Evolutionary conservation across 2,113 vertebrate genomes (phyloP), one percentile per base, ranked within the genome.

Genomic region (Gavia stellata): DNA sequence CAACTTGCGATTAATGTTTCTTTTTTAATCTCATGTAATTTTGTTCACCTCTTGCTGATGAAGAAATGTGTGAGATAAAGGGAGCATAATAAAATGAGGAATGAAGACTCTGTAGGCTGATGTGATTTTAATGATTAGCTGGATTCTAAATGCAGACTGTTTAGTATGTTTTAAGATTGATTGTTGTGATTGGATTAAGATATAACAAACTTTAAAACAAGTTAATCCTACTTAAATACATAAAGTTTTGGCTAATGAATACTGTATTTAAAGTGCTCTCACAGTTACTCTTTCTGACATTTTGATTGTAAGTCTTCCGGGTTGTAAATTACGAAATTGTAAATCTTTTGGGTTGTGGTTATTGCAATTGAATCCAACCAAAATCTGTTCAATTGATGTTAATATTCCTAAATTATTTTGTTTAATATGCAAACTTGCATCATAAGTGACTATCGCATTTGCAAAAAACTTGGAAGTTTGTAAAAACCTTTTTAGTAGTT

Each of bases 61-160:
- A 61, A 72, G 24, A 78, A 84, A 58, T 16, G 3, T 26, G 25
- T 68, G 16, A 78, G 12, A 49, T 65, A 36, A 8, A 33, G 36
- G 40, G 16, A 83, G 17, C 8, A 5, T 70, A 77, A 73, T 66
- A 88, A 71, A 71, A 44, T 58, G 14, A 85, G 34, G 23, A 84
- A 34, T 52, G 33, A 74, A 14, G 4, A 7, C 3, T 23, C 21
- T 80, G 12, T 45, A 55, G 62, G 34, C 16, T 78, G 36, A 38
- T 56, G 13, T 1, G 1, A 25, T 67, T n/a, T 40, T 50, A 17
- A 17, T 63, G 24, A 40, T 28, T 23, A 63, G 9, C 33, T 88
- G 33, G 8, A 19, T 44, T 72, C 24, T 70, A 61, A 75, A 50
- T 21, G 19, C 0, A 0, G 49, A 38, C 26, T 66, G 23, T 62